Conservation (phyloP, 1,140 invertebrate genomes). For the Rhopalosiphum padi region DNA sequence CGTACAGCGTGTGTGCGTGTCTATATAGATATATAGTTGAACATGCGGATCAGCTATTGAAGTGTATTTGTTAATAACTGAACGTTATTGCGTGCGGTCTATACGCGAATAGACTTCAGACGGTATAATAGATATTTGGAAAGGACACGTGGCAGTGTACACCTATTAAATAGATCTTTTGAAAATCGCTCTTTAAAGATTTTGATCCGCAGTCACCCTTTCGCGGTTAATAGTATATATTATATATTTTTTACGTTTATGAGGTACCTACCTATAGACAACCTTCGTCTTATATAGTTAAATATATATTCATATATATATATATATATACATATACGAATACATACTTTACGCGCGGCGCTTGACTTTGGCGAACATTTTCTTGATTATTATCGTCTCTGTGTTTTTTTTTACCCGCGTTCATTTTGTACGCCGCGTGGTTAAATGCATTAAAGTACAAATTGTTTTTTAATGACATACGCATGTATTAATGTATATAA, state of each 20-base stretch:
- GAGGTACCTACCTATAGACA: too few relatives aligned
- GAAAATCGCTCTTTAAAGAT: neutral
- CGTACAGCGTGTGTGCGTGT: neutral
- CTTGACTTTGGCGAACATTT: neutral
- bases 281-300: too few relatives aligned
- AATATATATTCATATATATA: too few relatives aligned
- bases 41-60: neutral
- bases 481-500: neutral
- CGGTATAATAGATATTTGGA: neutral
- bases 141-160: neutral
- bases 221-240: neutral
- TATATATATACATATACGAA: neutral
- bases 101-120: neutral
- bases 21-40: neutral
- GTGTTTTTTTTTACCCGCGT: neutral
- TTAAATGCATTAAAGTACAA: slow-evolving; percentile 33
- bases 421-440: neutral
- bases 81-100: neutral
- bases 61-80: neutral
- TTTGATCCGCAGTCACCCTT: neutral
- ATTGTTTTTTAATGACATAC: slow-evolving; percentile 48
- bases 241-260: neutral
- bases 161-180: neutral
- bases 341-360: neutral
- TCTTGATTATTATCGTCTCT: neutral